A percentile compares a stretch with the other conserved stretches of the same genome.
Conservation (phyloP, 2,113 vertebrate species). For the Ramphastos sulfuratus region DNA sequence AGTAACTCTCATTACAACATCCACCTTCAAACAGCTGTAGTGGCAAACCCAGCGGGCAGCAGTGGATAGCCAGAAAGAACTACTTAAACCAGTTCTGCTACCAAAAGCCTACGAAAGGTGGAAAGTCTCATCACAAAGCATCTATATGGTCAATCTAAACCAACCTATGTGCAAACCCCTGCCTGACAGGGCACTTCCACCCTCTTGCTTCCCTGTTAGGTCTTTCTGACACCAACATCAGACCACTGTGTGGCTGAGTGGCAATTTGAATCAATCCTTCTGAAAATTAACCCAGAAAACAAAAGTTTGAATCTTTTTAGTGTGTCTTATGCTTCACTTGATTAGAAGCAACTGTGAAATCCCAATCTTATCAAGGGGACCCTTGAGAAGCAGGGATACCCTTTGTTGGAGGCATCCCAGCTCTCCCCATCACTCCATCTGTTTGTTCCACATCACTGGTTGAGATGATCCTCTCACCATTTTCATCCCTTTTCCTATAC, state of each 20-base stretch:
- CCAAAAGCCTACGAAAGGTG: neutral
- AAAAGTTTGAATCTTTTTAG: neutral
- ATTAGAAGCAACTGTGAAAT: neutral
- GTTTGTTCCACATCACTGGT: neutral
- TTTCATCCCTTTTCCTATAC: neutral
- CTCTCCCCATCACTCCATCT: neutral
- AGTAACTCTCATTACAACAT: neutral
- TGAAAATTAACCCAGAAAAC: neutral
- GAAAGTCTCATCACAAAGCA: neutral
- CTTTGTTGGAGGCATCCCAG: neutral
- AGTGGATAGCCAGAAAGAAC: neutral
- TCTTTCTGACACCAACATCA: neutral
- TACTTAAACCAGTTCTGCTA: neutral
- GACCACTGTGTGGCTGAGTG: neutral
- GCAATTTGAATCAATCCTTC: neutral
- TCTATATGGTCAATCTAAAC: neutral
- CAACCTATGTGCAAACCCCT: neutral
- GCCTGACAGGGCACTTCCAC: fast-evolving
- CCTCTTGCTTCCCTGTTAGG: neutral
- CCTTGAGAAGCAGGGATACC: neutral
- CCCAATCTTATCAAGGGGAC: neutral
- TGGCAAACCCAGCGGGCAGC: neutral
- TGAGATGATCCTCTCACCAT: neutral
- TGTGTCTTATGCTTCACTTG: neutral
- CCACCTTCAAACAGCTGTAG: fast-evolving